Evolutionary conservation across 2,888 invertebrate species (phyloP), one percentile per base, ranked within the genome.

Genomic region (Brachyopa scutellaris): DNA sequence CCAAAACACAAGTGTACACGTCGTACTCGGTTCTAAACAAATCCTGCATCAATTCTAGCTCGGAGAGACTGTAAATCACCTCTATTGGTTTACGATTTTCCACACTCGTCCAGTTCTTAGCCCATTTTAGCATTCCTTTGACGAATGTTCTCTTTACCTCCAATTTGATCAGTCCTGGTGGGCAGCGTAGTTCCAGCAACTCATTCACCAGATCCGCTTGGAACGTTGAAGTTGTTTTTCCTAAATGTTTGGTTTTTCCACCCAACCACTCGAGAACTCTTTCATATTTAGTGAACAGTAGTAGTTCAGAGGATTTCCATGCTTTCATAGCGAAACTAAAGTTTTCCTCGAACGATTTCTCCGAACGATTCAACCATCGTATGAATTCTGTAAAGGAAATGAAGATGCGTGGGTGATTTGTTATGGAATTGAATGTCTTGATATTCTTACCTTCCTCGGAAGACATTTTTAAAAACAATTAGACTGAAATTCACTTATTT

Each of bases 301-400:
- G 84, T 29, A 90, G 88, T 53, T 90, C 90, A 0, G 87, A 84
- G 0, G 90, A 89, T 73, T 88, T 88, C 89, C 90, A 90, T 6
- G 88, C 87, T 83, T 88, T 89, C 1, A 89, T 85, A 0, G 88
- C 89, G 69, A 90, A 90, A 26, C 86, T 85, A 1, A 90, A 55
- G 59, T 88, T 89, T 53, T 88, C 86, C 1, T 83, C 64, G 29
- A 87, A 89, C 0, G 86, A 42, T 47, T 88, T 88, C 29, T 86
- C 86, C 1, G 84, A 40, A 1, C 90, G 86, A 5, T 85, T 83
- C 23, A 90, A 85, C 90, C 90, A 90, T 61, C 85, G 84, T 15
- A 73, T 84, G 36, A 90, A 87, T 85, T 89, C 90, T 90, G 33
- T 15, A 38, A 83, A 26, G 19, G 5, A 42, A 47, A 1, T 26